Conservation (phyloP, 2,113 vertebrate species). For the Emydocephalus ijimae region DNA sequence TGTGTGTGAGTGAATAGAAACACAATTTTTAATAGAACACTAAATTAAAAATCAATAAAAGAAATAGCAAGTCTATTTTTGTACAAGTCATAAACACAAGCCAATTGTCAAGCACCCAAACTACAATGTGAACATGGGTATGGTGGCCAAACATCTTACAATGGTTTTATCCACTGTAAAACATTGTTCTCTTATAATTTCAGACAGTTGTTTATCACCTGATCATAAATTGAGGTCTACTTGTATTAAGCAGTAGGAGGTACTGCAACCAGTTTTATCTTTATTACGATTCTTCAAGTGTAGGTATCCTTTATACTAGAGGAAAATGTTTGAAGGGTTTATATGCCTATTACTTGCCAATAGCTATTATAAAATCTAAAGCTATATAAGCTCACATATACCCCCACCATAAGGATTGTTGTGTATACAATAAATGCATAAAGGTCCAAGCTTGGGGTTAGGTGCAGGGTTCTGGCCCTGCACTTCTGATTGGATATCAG, state of each 20-base stretch:
- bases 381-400: not conserved
- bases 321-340: not conserved
- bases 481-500: no score
- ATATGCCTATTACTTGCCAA: not conserved
- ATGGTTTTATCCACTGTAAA: not conserved
- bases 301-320: not conserved
- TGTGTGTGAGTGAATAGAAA: not conserved
- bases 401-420: no score
- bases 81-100: slow-evolving; percentile 13
- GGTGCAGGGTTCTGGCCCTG: no score
- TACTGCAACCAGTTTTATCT: not conserved
- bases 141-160: not conserved
- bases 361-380: not conserved
- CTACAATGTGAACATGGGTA: not conserved
- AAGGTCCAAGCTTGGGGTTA: no score
- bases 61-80: slow-evolving; percentile 25
- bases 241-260: not conserved
- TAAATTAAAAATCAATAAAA: slow-evolving; percentile 48
- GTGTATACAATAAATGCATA: no score
- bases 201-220: not conserved
- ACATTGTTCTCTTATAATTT: not conserved
- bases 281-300: not conserved
- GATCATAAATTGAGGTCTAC: not conserved
- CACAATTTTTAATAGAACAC: slow-evolving; percentile 14
- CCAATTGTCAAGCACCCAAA: not conserved